These are phyloP conservation scores for Trichomalopsis sarcophagae DNA, from an alignment of 1,140 invertebrate species.

Conservation along the genomic window DNA sequence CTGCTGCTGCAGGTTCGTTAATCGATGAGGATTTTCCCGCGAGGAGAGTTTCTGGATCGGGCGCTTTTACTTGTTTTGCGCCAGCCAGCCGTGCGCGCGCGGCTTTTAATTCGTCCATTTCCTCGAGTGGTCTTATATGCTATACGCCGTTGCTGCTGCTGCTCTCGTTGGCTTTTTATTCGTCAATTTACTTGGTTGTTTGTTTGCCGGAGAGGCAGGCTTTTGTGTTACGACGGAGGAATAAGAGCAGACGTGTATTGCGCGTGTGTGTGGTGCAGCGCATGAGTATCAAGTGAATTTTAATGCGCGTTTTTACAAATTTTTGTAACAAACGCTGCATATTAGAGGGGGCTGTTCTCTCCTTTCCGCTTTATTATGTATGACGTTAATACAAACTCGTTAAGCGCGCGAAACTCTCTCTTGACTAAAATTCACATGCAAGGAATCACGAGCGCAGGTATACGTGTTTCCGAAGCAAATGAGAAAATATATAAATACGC, in stretches of 20 bases:
- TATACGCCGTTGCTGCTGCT: not conserved
- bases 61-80: slow-evolving; percentile 1
- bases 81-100: too few species aligned
- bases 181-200: not conserved
- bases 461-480: not conserved
- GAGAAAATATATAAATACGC: not conserved
- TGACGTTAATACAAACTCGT: too few species aligned
- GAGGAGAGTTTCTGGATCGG: not conserved
- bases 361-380: too few species aligned
- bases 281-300: too few species aligned
- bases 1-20: not conserved
- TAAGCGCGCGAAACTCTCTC: too few species aligned
- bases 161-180: slow-evolving; percentile 3
- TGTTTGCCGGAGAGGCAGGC: not conserved
- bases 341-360: too few species aligned
- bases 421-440: not conserved
- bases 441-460: not conserved
- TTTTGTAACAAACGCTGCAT: too few species aligned
- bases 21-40: slow-evolving; percentile 39
- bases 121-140: slow-evolving; percentile 8
- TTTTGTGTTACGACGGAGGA: not conserved
- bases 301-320: too few species aligned
- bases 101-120: not conserved
- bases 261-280: too few species aligned
- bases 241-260: not conserved